Evolutionary conservation across 2,888 invertebrate genomes (phyloP).

Genomic region (Blastobasis adustella): DNA sequence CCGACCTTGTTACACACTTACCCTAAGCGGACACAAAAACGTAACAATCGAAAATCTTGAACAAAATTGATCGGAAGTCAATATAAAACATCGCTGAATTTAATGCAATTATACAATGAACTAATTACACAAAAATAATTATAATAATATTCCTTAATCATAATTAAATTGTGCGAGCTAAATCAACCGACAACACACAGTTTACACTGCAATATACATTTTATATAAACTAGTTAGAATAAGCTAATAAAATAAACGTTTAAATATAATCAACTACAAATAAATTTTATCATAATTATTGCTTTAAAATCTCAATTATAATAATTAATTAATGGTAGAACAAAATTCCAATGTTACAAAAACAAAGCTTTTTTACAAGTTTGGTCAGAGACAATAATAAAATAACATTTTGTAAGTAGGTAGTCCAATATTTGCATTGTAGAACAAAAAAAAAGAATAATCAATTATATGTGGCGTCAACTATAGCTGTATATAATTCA

Average conservation of each 20-base stretch:
- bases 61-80: no score
- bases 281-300: slow-evolving; percentile 49
- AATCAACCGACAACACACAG: slow-evolving; percentile 24
- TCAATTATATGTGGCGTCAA: no score
- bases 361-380: no score
- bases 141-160: slow-evolving; percentile 20
- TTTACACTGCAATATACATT: slow-evolving; percentile 33
- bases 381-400: no score
- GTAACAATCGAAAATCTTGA: no score
- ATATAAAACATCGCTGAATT: no score
- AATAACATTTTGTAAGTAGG: no score
- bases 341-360: slow-evolving; percentile 14
- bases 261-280: slow-evolving; percentile 43
- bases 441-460: no score
- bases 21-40: no score
- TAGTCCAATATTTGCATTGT: no score
- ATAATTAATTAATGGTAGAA: slow-evolving; percentile 43
- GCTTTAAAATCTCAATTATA: slow-evolving; percentile 44
- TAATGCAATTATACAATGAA: no score
- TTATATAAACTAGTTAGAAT: slow-evolving; percentile 17
- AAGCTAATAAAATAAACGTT: slow-evolving; percentile 42
- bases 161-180: slow-evolving; percentile 45
- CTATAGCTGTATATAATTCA: no score
- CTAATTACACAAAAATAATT: slow-evolving; percentile 14
- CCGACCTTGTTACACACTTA: slow-evolving; percentile 8